Conservation (phyloP, 2,113 vertebrate species). For the Capra hircus region DNA sequence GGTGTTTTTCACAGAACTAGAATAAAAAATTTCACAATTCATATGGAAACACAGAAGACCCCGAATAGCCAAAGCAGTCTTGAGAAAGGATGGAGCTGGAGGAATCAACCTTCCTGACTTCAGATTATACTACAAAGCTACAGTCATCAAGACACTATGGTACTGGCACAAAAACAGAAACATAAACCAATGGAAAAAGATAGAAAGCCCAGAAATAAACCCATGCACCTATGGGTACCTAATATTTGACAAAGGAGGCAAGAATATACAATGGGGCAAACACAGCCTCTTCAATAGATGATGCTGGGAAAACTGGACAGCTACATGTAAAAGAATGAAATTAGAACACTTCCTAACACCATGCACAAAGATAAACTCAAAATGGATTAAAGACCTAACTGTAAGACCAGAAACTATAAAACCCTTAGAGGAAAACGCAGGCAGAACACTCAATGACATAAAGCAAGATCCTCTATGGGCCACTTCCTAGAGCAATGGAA, state of each 20-base stretch:
- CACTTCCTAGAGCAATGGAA: not conserved
- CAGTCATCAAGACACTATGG: not conserved
- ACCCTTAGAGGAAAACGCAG: not conserved
- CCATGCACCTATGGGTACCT: not conserved
- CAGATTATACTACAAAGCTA: not conserved
- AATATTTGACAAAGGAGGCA: not conserved
- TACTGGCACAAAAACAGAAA: not conserved
- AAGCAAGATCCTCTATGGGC: not conserved
- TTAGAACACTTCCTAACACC: not conserved
- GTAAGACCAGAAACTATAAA: not conserved
- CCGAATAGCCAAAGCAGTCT: not conserved
- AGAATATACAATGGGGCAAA: not conserved
- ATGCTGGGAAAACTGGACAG: not conserved
- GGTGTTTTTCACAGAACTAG: not conserved
- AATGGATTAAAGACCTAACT: not conserved
- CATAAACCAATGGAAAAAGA: not conserved
- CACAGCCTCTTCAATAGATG: not conserved
- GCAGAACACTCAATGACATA: not conserved
- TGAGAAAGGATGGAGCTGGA: not conserved
- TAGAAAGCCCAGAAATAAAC: not conserved
- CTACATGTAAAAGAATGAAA: not conserved
- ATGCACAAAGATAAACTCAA: not conserved
- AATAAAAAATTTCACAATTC: not conserved
- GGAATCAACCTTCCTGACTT: not conserved
- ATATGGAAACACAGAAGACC: not conserved